Evolutionary conservation across 92 coral and sea anemone genomes (phyloP).

Genomic region (Parazoanthus atlanticus): DNA sequence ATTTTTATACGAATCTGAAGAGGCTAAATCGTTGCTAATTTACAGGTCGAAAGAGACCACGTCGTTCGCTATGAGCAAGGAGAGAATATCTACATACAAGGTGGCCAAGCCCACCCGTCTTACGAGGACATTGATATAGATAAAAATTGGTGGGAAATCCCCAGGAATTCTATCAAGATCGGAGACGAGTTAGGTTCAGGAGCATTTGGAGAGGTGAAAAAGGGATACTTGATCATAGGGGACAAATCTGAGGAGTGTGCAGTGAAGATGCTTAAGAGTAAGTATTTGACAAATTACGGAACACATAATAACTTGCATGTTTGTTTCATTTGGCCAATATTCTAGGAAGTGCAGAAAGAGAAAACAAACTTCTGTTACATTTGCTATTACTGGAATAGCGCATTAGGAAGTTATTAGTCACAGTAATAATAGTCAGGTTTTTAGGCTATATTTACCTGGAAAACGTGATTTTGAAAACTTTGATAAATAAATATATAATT

Average conservation of each 20-base stretch:
- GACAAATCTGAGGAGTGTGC: conserved; percentile 29
- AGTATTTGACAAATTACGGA: not conserved
- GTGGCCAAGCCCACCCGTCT: not conserved
- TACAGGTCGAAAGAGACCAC: conserved; percentile 1
- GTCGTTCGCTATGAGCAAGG: not conserved
- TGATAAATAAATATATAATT: too few species aligned
- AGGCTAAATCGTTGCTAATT: too few species aligned
- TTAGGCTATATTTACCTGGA: too few species aligned
- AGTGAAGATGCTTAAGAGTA: conserved; percentile 42
- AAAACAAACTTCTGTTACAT: not conserved
- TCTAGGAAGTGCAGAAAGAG: too few species aligned
- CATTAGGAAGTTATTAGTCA: too few species aligned
- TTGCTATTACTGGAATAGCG: not conserved
- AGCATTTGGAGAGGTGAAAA: conserved; percentile 40
- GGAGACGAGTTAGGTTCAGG: conserved; percentile 41
- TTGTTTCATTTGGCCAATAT: too few species aligned
- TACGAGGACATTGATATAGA: conserved; percentile 14
- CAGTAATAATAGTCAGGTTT: too few species aligned
- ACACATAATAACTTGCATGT: not conserved
- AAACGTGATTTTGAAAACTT: too few species aligned
- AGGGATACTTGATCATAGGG: conserved; percentile 6
- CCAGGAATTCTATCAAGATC: conserved; percentile 23
- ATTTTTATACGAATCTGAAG: too few species aligned
- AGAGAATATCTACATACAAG: not conserved
- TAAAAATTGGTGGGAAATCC: conserved; percentile 45